Evolutionary conservation across 2,888 invertebrate species (phyloP), one percentile per base, ranked within the genome.

Genomic region (Hoplodrina ambigua): DNA sequence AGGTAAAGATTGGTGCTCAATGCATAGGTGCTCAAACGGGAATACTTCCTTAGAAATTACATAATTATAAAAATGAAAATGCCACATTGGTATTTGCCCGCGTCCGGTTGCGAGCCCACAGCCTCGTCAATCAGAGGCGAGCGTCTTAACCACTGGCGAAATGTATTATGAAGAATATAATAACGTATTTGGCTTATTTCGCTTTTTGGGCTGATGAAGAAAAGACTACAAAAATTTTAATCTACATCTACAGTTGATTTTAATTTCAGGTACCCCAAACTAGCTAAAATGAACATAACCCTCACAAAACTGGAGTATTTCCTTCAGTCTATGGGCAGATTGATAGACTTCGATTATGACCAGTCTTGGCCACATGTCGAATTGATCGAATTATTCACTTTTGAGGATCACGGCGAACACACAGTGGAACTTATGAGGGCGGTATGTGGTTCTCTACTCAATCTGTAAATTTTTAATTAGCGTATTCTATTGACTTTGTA

Each of bases 311-410:
- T 92, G 13, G 82, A 87, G 56, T 19, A 69, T 5, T 86, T 82
- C 57, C 59, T 80, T 3, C 15, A 69, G 11, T 83, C 91, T 55
- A 61, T 85, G 20, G 94, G 94, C 0, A 86, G 90, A 41, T 86
- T 94, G 2, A 78, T 94, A 4, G 89, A 93, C 71, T 93, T 86
- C 67, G 82, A 87, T 0, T 90, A 89, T 78, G 75, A 89, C 1
- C 83, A 87, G 3, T 46, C 67, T 0, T 15, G 52, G 19, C 61
- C 44, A 0, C 20, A 63, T 8, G 30, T 0, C 5, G 69, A 69
- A 10, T 7, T 80, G 17, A 25, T 63, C n/a, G 78, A 80, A 7
- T 11, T 33, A 6, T 76, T 72, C 30, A 20, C 44, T 50, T 17
- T 46, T 54, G 41, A 7, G 8, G 53, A 68, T 13, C 72, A 62